Percentiles rank a stretch among this genome's conserved stretches.
These are phyloP conservation scores for Actinernus sp. DNA, from an alignment of 92 coral and sea anemone species.

Conservation along the genomic window DNA sequence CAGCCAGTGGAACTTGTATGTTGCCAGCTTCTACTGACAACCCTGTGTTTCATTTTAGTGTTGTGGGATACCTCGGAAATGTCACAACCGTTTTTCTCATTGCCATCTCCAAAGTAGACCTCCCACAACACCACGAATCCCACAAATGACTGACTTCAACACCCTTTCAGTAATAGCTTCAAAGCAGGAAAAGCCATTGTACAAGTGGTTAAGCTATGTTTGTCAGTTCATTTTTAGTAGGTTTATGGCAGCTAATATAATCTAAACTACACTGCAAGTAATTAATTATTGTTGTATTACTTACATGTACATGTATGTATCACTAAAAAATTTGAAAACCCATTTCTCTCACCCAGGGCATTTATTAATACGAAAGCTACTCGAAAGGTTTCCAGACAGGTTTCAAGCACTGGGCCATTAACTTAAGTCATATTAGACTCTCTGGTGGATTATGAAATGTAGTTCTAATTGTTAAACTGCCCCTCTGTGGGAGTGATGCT, in stretches of 20 bases:
- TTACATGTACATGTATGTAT: too few species aligned
- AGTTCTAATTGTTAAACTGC: constrained; percentile 39
- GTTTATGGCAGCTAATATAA: too few species aligned
- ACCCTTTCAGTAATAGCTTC: constrained; percentile 25
- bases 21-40: too few species aligned
- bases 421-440: constrained; percentile 9
- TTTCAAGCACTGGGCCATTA: too few species aligned
- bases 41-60: too few species aligned
- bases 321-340: too few species aligned
- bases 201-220: constrained; percentile 3
- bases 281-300: too few species aligned
- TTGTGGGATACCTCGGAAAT: constrained; percentile 32
- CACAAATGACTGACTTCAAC: constrained; percentile 17
- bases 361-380: too few species aligned
- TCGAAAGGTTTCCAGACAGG: too few species aligned
- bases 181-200: constrained; percentile 48
- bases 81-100: constrained; percentile 52
- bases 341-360: too few species aligned
- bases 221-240: constrained; percentile 2
- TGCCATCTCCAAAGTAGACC: constrained; percentile 51
- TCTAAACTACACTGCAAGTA: too few species aligned
- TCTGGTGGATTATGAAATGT: constrained; percentile 32
- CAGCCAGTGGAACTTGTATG: too few species aligned
- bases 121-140: constrained; percentile 51
- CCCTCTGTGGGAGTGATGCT: constrained; percentile 51